Base-by-base conservation (phyloP, 2,797 vertebrate species). In the Smutsia gigantea region DNA sequence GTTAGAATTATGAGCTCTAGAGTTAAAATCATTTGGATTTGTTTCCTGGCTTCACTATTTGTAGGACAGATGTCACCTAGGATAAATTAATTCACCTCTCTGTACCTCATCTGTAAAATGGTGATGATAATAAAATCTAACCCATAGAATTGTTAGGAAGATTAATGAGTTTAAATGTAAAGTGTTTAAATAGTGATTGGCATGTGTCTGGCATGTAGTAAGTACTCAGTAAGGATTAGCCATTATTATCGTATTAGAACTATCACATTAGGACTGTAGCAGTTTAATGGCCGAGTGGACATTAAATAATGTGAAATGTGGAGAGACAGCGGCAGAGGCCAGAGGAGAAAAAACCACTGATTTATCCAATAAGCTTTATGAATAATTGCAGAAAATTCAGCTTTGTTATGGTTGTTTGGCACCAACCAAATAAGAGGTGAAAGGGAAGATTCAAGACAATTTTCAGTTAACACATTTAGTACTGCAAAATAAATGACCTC, bases 401-500 rank as follows among this genome's bases (percentile, higher is more conserved):
- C 75, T 90, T 93, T 90, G n/a, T 79, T 84, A 78, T 15, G 86
- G 31, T n/a, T 91, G n/a, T 69, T 88, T 91, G 72, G 63, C 23
- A 68, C 49, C 49, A 61, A 55, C 66, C 88, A 91, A 75, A 66
- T 18, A 83, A 82, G 19, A 83, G 13, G 21, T 27, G 29, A 64
- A 78, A 91, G 46, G 53, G 25, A 75, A n/a, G 55, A 72, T 93
- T 90, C 59, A 23, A 46, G 71, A 34, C 15, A 72, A 88, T 91
- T 94, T 97, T 75, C 34, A 64, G 55, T 79, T 90, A 77, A 55
- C 39, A 68, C 88, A 31, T 75, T 81, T 79, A 91, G 39, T 87
- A 83, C n/a, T 87, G 59, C 17, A 95, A 96, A 95, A 87, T 64
- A 96, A 92, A 85, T 66, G 8, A 82, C 31, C 27, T 66, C 46